These are phyloP conservation scores for Kradibia gibbosae DNA, from an alignment of 1,140 invertebrate species.

Conservation along the genomic window DNA sequence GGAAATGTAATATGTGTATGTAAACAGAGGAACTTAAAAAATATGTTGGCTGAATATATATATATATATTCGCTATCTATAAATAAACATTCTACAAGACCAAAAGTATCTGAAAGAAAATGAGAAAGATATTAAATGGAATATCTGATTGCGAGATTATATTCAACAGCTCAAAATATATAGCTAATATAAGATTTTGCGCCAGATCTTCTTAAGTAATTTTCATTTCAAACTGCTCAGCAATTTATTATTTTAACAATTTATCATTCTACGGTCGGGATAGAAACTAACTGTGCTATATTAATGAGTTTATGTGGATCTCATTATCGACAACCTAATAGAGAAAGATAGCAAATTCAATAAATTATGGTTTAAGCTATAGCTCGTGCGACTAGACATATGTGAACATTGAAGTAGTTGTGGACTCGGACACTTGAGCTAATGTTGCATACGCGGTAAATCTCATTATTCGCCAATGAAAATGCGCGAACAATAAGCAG, in stretches of 20 bases:
- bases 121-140: not conserved
- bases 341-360: not conserved
- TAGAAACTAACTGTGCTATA: constrained; percentile 7
- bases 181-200: not conserved
- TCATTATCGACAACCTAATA: constrained; percentile 13
- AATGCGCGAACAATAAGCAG: not conserved
- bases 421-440: not conserved
- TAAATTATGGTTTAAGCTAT: not conserved
- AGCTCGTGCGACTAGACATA: not conserved
- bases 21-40: no score
- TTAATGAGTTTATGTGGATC: constrained; percentile 24
- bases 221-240: not conserved
- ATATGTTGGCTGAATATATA: not conserved
- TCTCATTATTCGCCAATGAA: not conserved
- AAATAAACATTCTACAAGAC: not conserved
- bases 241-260: constrained; percentile 6
- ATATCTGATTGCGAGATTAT: not conserved
- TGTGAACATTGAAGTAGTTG: constrained; percentile 2
- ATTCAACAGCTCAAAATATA: not conserved
- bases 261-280: not conserved
- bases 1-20: no score
- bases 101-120: not conserved
- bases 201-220: not conserved
- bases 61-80: not conserved
- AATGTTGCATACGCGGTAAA: not conserved